Base-by-base conservation (phyloP, 2,113 vertebrate genomes). In the Odobenus rosmarus region DNA sequence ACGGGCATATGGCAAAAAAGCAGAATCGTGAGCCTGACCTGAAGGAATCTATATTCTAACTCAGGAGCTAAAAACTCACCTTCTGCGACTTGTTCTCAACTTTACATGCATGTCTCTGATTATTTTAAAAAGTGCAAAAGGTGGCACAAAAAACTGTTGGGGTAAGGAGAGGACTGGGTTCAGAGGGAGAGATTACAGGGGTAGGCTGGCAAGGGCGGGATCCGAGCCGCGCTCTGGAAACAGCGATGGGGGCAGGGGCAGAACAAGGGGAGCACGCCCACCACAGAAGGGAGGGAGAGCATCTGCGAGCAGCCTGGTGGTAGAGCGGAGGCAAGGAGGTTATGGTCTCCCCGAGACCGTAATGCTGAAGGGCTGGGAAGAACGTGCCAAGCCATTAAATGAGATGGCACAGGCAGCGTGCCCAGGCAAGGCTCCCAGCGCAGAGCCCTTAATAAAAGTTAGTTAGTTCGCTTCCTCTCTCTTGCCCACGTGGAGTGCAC, bases 261-360 rank as follows among this genome's bases (percentile, higher is more conserved):
- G 46, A 33, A 31, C 80, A 28, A 53, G 67, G 46, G 59, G 81
- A 39, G 69, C 53, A 24, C 19, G 1, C 12, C 46, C 1, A 10
- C 6, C 26, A 31, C 14, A 1, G 21, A 7, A 26, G 55, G 15
- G 77, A n/a, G 11, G 2, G 2, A 36, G 8, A 9, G 57, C 0
- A 0, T 71, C 26, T 7, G 9, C 4, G 42, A 55, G 64, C 8
- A 0, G 4, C 55, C 2, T 0, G 36, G 24, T 7, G 0, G 13
- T 11, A 28, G 23, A 4, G 51, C 19, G 1, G 1, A 55, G 79
- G 59, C 39, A 0, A 9, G 79, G 39, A 46, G 62, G 59, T 31
- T 7, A 31, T 3, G 55, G 77, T 23, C 95, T 53, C 59, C 1
- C 57, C 3, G 4, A 80, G 59, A 15, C 49, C 1, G 13, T 5